Percentiles rank a stretch among this genome's conserved stretches.
Evolutionary conservation across 2,113 vertebrate genomes (phyloP).

Genomic region (Oncorhynchus nerka): DNA sequence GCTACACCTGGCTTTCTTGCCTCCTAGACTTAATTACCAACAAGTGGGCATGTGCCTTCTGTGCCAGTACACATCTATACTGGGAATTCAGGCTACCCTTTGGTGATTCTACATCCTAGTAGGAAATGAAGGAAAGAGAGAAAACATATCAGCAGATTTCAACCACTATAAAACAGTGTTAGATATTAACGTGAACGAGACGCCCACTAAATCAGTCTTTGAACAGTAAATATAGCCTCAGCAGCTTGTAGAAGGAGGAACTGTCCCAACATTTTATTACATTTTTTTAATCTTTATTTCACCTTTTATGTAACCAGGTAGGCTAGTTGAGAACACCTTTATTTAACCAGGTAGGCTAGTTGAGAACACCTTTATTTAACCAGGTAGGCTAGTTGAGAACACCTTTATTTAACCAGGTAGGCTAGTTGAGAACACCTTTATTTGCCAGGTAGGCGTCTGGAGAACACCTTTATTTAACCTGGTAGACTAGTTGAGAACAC

Average conservation of each 20-base stretch:
- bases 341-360: no score
- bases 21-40: neutral
- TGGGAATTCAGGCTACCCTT: constrained; percentile 14
- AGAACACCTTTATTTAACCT: no score
- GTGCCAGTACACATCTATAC: constrained; percentile 2
- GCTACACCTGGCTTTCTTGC: neutral
- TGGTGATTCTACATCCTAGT: constrained; percentile 28
- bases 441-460: no score
- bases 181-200: constrained; percentile 54
- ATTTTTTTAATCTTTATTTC: no score
- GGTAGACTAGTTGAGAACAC: no score
- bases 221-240: constrained; percentile 33
- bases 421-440: no score
- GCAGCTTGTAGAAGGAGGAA: neutral
- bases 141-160: constrained; percentile 54
- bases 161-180: constrained; percentile 35
- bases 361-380: no score
- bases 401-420: no score
- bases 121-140: constrained; percentile 32
- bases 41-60: neutral
- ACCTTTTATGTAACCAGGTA: no score
- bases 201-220: constrained; percentile 51
- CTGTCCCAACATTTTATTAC: no score
- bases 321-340: no score
- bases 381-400: no score